These are phyloP conservation scores for Cryptophagus acutangulus DNA, from an alignment of 2,888 invertebrate species.

Conservation along the genomic window DNA sequence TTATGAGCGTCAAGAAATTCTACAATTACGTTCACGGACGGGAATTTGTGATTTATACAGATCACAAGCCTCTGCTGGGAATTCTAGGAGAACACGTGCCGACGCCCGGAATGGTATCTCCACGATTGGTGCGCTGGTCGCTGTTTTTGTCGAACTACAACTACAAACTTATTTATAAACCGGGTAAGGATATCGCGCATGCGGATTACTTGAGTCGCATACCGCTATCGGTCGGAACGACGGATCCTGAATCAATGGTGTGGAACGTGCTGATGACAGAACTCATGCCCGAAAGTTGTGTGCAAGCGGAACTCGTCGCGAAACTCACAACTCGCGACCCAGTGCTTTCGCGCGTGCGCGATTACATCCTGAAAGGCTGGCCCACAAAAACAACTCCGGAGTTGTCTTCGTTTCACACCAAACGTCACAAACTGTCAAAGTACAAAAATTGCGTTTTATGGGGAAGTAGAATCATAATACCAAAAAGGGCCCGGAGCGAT, in stretches of 20 bases:
- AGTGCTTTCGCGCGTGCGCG: too few relatives aligned
- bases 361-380: too few relatives aligned
- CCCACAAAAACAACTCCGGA: too few relatives aligned
- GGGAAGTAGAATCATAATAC: slow-evolving; percentile 10
- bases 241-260: too few relatives aligned
- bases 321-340: not conserved
- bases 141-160: slow-evolving; percentile 4
- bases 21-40: not conserved
- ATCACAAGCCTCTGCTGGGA: slow-evolving; percentile 9
- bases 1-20: slow-evolving; percentile 5
- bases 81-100: slow-evolving; percentile 10
- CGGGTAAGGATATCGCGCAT: not conserved
- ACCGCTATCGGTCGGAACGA: not conserved
- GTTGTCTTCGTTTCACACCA: too few relatives aligned
- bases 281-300: not conserved
- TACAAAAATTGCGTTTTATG: not conserved
- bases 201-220: slow-evolving; percentile 1
- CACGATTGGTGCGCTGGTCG: slow-evolving; percentile 6
- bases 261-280: not conserved
- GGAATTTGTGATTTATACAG: slow-evolving; percentile 3
- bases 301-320: not conserved
- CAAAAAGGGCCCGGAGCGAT: slow-evolving; percentile 7
- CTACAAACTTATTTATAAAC: slow-evolving; percentile 1
- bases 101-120: slow-evolving; percentile 6
- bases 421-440: too few relatives aligned